A percentile compares a stretch with the other conserved stretches of the same genome.
Evolutionary conservation across 1,140 invertebrate species (phyloP).

Genomic region (Drosophila micromelanica): DNA sequence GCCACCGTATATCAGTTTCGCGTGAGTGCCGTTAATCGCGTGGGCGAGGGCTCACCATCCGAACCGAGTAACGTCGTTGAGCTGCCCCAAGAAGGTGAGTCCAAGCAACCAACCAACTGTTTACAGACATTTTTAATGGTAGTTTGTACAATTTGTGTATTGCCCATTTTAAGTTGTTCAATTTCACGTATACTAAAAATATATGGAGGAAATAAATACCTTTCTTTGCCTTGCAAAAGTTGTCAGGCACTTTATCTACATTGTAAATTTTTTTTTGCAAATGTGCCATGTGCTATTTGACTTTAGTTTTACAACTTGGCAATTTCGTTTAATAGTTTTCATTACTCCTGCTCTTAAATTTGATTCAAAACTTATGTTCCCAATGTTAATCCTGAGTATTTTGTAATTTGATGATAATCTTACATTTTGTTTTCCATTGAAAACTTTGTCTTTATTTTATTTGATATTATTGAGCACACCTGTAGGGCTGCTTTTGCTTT

Average conservation of each 20-base stretch:
- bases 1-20: constrained; percentile 98
- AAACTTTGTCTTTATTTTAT: not conserved
- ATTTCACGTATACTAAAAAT: too few species aligned
- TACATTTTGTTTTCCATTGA: not conserved
- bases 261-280: not conserved
- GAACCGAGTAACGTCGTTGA: constrained; percentile 93
- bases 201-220: too few species aligned
- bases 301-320: too few species aligned
- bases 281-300: too few species aligned
- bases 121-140: too few species aligned
- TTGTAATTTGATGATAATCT: not conserved
- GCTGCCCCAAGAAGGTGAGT: constrained; percentile 96
- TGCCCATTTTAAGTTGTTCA: too few species aligned
- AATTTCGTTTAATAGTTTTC: too few species aligned
- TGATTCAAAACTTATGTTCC: too few species aligned
- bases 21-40: constrained; percentile 97
- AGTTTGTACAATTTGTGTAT: too few species aligned
- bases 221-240: not conserved
- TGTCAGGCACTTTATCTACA: not conserved
- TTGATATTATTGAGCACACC: constrained; percentile 5
- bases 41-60: constrained; percentile 96
- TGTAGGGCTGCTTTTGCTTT: not conserved
- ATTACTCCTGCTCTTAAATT: too few species aligned
- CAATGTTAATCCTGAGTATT: too few species aligned
- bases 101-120: not conserved